phyloP scores from a whole-genome alignment of 2,113 vertebrate genomes.

The Euleptes europaea region DNA sequence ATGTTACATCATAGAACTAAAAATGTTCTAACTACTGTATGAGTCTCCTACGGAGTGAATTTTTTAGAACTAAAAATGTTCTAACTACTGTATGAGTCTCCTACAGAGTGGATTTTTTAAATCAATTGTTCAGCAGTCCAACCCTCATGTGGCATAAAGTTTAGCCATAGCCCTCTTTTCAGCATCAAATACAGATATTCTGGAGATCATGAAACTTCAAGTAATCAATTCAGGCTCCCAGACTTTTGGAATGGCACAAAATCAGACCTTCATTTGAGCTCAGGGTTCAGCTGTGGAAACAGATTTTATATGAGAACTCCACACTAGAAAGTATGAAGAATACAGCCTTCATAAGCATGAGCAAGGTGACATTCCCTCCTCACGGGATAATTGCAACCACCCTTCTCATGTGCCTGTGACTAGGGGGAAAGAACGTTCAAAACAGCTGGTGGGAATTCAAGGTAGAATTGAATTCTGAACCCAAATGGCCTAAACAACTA shows the following conservation, averaged over 20 bases:
- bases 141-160: background rate
- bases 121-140: background rate
- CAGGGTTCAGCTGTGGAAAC: background rate
- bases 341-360: no score
- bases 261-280: background rate
- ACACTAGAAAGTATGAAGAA: background rate
- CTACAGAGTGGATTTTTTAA: background rate
- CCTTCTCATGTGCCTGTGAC: background rate
- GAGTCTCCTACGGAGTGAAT: constrained; percentile 20
- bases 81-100: constrained; percentile 20
- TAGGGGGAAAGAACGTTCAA: background rate
- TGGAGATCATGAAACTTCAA: background rate
- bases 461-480: background rate
- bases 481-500: no score
- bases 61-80: constrained; percentile 31
- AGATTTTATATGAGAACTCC: background rate
- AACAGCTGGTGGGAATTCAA: background rate
- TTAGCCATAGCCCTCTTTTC: background rate
- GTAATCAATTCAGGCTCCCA: background rate
- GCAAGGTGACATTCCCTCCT: background rate
- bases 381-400: background rate
- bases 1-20: constrained; percentile 58
- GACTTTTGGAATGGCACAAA: background rate
- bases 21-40: constrained; percentile 24
- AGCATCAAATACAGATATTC: background rate